Percentiles rank a stretch among this genome's conserved stretches.
phyloP scores from a whole-genome alignment of 2,888 invertebrate species.

The Microplitis deprimator region DNA sequence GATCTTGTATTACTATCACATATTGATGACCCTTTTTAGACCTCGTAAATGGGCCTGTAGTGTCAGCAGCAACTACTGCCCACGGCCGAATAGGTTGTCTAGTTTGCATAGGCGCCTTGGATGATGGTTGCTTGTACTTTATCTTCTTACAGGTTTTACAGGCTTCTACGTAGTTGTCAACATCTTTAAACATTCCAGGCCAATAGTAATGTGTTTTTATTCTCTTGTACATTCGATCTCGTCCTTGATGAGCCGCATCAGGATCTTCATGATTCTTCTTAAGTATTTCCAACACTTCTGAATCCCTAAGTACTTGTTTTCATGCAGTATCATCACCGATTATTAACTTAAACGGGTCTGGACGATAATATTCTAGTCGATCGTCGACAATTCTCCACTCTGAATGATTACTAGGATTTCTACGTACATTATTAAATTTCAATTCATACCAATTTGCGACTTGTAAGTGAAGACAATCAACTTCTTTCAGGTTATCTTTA shows the following conservation, averaged over 20 bases:
- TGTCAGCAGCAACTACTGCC: conserved; percentile 39
- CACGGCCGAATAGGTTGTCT: conserved; percentile 41
- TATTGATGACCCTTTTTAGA: conserved; percentile 39
- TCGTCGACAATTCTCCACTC: neutral
- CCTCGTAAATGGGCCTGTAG: conserved; percentile 28
- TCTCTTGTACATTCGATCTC: conserved; percentile 27
- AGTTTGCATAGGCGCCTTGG: conserved; percentile 28
- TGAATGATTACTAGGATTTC: neutral
- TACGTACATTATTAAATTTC: neutral
- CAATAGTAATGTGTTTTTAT: conserved; percentile 21
- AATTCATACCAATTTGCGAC: neutral
- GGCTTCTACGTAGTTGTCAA: conserved; percentile 34
- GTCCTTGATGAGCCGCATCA: conserved; percentile 31
- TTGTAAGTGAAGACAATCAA: neutral
- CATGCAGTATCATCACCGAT: neutral
- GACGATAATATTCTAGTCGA: conserved; percentile 3
- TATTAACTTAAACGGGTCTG: neutral
- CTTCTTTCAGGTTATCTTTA: neutral
- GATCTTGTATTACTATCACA: conserved; percentile 38
- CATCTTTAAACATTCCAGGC: conserved; percentile 37
- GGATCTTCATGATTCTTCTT: conserved; percentile 30
- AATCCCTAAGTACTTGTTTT: neutral
- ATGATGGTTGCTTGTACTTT: conserved; percentile 39
- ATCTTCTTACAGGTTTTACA: conserved; percentile 37
- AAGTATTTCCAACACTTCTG: neutral